A percentile compares a stretch with the other conserved stretches of the same genome.
Conservation (phyloP, 1,140 invertebrate genomes). For the Lordiphosa stackelbergi region DNA sequence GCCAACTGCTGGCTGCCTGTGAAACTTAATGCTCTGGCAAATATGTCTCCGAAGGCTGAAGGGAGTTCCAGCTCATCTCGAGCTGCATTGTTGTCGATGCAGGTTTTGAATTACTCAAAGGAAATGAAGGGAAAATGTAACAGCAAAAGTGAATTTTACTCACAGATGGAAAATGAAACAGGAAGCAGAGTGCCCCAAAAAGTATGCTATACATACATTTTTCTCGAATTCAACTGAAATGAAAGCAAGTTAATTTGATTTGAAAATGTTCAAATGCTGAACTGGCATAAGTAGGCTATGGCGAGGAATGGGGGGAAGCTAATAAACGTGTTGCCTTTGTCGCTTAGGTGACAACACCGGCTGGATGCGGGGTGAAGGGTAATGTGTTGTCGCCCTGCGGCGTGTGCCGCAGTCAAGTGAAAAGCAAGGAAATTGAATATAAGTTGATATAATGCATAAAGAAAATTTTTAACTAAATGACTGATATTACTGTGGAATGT, state of each 20-base stretch:
- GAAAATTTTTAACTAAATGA: constrained; percentile 8
- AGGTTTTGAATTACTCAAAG: constrained; percentile 59
- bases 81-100: constrained; percentile 31
- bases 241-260: constrained; percentile 69
- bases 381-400: constrained; percentile 5
- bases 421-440: constrained; percentile 54
- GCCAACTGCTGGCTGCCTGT: constrained; percentile 14
- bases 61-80: constrained; percentile 6
- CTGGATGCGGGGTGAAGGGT: background rate
- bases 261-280: constrained; percentile 49
- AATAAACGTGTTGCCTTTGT: constrained; percentile 58
- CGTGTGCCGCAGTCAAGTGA: constrained; percentile 29
- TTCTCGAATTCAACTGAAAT: constrained; percentile 35
- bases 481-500: constrained; percentile 17
- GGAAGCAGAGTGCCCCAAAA: constrained; percentile 21
- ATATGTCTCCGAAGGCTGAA: constrained; percentile 16
- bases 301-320: constrained; percentile 21
- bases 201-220: constrained; percentile 22
- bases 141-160: constrained; percentile 61
- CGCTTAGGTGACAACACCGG: constrained; percentile 42
- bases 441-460: constrained; percentile 39
- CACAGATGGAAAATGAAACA: constrained; percentile 26
- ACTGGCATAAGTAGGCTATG: constrained; percentile 23
- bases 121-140: constrained; percentile 56
- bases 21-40: constrained; percentile 41